Base-by-base conservation (phyloP, 2,888 invertebrate species). In the Drosophila setosimentum region DNA sequence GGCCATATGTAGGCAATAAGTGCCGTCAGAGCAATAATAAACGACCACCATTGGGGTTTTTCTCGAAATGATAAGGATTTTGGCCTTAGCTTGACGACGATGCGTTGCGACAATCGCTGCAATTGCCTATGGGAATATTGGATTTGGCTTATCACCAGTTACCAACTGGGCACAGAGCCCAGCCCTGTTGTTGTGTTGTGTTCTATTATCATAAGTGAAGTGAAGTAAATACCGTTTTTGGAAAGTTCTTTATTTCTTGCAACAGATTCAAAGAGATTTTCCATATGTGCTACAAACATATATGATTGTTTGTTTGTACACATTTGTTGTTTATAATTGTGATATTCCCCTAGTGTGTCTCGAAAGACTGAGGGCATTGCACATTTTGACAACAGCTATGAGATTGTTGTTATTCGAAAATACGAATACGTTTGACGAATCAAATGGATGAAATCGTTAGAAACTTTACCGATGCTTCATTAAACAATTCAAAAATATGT, bases 21-120 rank as follows among this genome's bases (percentile, higher is more conserved):
- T 79, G 59, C 29, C 74, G 59, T 55, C 57, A 71, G 57, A 57
- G 58, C 32, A 45, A 78, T 76, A 73, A 80, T 73, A 78, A 82
- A 73, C 84, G 78, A 80, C 75, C 73, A 82, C 86, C 80, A 55
- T 74, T 82, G 77, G 79, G 85, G 73, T 83, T 87, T 87, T 85
- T 83, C 81, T 74, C 27, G 8, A 16, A 49, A 37, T 68, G 79
- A 79, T 79, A 79, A 79, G 73, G 10, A 2, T 65, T 55, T n/a
- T 54, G 16, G 24, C 24, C 5, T 21, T 49, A 40, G 40, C 51
- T 64, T 64, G 48, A 40, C 69, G 42, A 69, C 69, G 53, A 57
- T 21, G 42, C 42, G 21, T 42, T 11, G 21, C 11, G n/a, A 21
- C 45, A 45, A 45, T 53, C 63, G 29, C 40, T 37, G 32, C 57